Conservation (phyloP, 1,140 invertebrate species). For the Cydia pomonella region DNA sequence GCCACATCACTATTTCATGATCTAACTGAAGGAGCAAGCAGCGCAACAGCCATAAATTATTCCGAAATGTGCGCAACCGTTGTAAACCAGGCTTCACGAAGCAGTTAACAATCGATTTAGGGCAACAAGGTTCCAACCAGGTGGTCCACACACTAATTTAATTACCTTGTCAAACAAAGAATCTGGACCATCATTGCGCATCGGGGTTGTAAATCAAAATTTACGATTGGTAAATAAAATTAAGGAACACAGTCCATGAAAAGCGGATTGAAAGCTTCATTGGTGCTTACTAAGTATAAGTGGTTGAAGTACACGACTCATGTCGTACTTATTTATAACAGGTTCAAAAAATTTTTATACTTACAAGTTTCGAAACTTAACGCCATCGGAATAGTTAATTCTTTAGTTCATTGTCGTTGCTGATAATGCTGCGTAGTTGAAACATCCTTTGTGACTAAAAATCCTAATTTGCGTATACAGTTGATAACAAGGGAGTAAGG, state of each 20-base stretch:
- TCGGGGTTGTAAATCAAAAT: slow-evolving; percentile 24
- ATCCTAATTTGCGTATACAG: too few species aligned
- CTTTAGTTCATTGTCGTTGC: too few species aligned
- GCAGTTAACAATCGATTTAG: slow-evolving; percentile 18
- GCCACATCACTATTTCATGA: background rate
- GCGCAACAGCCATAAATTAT: background rate
- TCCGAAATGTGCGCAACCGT: background rate
- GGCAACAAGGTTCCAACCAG: slow-evolving; percentile 10
- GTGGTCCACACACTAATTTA: slow-evolving; percentile 27
- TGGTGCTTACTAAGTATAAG: background rate
- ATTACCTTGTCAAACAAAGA: slow-evolving; percentile 29
- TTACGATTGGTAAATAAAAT: slow-evolving; percentile 32
- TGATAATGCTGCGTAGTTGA: too few species aligned
- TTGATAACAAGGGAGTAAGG: too few species aligned
- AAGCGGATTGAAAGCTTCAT: background rate
- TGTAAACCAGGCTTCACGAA: background rate
- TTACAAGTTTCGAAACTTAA: too few species aligned
- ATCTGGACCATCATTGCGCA: slow-evolving; percentile 27
- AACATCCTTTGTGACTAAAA: too few species aligned
- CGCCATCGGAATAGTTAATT: too few species aligned
- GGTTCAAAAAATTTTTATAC: too few species aligned
- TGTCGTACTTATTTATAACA: too few species aligned
- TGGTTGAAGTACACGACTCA: too few species aligned
- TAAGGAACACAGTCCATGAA: background rate
- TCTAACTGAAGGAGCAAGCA: background rate